phyloP scores from a whole-genome alignment of 2,797 vertebrate species.

The Pristis pectinata region DNA sequence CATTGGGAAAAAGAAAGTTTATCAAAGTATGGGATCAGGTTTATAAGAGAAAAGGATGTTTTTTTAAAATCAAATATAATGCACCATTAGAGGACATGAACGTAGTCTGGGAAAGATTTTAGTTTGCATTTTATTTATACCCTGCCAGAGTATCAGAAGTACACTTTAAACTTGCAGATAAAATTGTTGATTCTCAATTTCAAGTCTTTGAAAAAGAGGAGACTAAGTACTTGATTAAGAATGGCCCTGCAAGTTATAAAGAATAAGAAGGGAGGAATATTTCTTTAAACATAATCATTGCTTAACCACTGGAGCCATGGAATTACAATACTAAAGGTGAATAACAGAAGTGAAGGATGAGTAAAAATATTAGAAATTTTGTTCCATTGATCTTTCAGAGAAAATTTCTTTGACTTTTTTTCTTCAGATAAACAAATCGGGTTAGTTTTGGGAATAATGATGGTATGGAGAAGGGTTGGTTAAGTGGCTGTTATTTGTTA shows the following conservation, averaged over 20 bases:
- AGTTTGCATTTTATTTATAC: neutral
- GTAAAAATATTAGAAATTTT: neutral
- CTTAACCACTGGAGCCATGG: neutral
- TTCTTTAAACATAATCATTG: neutral
- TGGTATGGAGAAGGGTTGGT: neutral
- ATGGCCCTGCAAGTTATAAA: neutral
- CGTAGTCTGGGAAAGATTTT: neutral
- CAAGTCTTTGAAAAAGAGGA: neutral
- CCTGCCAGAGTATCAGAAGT: neutral
- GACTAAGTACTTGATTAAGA: neutral
- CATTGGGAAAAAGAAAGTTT: neutral
- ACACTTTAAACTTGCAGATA: neutral
- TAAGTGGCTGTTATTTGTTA: neutral
- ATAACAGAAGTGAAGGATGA: neutral
- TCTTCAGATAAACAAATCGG: neutral
- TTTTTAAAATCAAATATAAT: neutral
- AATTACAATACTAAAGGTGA: neutral
- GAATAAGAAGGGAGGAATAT: neutral
- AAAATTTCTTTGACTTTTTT: neutral
- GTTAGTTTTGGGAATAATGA: neutral
- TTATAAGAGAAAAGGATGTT: neutral
- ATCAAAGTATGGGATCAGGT: neutral
- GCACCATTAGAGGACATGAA: neutral
- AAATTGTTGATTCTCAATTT: neutral
- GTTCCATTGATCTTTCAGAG: neutral